Percentiles rank a stretch among this genome's conserved stretches.
phyloP scores from a whole-genome alignment of 2,113 vertebrate species.

The Salvator merianae region DNA sequence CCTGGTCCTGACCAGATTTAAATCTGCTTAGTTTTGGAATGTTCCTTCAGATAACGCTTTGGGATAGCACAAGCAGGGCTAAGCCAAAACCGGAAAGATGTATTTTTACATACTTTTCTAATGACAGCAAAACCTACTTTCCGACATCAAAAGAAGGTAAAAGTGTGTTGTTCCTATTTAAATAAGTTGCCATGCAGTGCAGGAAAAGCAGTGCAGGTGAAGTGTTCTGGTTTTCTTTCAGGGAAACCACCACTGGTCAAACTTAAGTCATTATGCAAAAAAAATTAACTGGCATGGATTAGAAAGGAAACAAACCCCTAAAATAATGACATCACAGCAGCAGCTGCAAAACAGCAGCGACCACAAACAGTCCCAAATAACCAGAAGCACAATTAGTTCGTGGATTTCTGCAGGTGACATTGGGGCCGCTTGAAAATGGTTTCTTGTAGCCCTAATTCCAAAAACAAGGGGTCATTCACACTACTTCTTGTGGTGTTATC shows the following conservation, averaged over 20 bases:
- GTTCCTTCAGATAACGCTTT: too few relatives aligned
- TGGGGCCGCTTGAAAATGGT: neutral
- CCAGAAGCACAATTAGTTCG: neutral
- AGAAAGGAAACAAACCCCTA: neutral
- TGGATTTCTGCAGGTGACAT: neutral
- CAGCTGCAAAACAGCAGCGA: neutral
- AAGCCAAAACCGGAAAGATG: neutral
- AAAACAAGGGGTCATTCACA: too few relatives aligned
- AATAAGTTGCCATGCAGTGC: neutral
- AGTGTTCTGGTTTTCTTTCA: neutral
- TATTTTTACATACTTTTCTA: neutral
- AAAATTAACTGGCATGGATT: neutral
- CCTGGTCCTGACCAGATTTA: too few relatives aligned
- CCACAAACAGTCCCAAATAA: neutral
- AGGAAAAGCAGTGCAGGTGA: neutral
- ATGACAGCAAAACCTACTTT: neutral
- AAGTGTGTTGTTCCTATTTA: neutral
- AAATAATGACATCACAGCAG: neutral
- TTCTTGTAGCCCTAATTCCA: too few relatives aligned
- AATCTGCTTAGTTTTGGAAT: too few relatives aligned
- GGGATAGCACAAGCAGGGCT: neutral
- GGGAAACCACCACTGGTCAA: neutral
- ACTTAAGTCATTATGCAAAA: too few relatives aligned
- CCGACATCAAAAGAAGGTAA: neutral
- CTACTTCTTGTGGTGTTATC: too few relatives aligned